phyloP scores from a whole-genome alignment of 2,797 vertebrate species.

The Anguilla megastoma region DNA sequence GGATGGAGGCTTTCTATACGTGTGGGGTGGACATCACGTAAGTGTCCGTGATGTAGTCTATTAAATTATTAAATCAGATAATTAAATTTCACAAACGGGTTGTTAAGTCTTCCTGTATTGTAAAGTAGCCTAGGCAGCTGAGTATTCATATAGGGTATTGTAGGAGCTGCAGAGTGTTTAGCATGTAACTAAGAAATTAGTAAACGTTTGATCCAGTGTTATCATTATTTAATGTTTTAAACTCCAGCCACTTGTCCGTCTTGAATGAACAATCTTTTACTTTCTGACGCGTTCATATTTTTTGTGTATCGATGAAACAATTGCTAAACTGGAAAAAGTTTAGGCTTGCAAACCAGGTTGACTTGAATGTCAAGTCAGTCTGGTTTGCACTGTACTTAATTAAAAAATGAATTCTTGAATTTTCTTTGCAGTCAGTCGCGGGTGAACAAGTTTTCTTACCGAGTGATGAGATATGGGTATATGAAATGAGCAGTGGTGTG shows the following conservation, averaged over 20 bases:
- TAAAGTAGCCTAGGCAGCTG: not conserved
- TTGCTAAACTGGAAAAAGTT: not conserved
- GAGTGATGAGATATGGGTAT: slow-evolving; percentile 91
- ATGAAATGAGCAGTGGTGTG: slow-evolving; percentile 83
- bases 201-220: not conserved
- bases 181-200: not conserved
- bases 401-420: slow-evolving; percentile 13
- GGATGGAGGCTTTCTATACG: slow-evolving; percentile 75
- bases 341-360: not conserved
- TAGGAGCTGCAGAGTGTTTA: not conserved
- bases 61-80: not conserved
- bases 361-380: not conserved
- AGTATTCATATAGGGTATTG: not conserved
- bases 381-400: not conserved
- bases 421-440: slow-evolving; percentile 73
- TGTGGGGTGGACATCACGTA: slow-evolving; percentile 80
- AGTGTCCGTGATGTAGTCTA: not conserved
- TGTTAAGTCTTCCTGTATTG: not conserved
- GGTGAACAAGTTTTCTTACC: slow-evolving; percentile 85
- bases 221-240: not conserved
- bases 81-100: not conserved
- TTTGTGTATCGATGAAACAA: not conserved
- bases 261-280: not conserved
- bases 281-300: not conserved
- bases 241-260: not conserved